Conservation (phyloP, 2,888 invertebrate genomes). For the Eupsilia transversa region DNA sequence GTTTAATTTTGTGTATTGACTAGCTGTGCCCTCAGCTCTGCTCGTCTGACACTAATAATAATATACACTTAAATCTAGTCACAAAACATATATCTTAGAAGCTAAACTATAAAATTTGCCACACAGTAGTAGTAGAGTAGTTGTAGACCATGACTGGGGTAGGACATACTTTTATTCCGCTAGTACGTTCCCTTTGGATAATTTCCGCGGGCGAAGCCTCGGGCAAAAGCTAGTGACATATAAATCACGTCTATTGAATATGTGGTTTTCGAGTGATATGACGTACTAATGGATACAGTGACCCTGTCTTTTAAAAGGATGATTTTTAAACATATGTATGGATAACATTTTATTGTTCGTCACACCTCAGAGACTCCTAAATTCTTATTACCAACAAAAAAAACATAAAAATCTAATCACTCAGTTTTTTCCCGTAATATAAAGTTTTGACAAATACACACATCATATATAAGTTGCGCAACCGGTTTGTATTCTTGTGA, state of each 20-base stretch:
- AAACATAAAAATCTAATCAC: not conserved
- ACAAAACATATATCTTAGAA: too few relatives aligned
- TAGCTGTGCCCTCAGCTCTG: not conserved
- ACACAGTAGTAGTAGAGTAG: too few relatives aligned
- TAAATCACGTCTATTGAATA: not conserved
- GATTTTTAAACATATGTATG: not conserved
- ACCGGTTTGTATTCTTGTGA: slow-evolving; percentile 56
- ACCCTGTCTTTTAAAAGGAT: not conserved
- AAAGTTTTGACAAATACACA: slow-evolving; percentile 40
- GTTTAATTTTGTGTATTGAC: not conserved
- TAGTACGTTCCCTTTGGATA: too few relatives aligned
- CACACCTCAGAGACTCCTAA: not conserved
- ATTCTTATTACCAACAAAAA: not conserved
- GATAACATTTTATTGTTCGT: not conserved
- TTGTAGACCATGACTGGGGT: too few relatives aligned
- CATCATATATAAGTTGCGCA: slow-evolving; percentile 44
- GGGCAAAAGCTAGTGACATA: not conserved
- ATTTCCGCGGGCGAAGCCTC: too few relatives aligned
- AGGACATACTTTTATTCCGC: too few relatives aligned
- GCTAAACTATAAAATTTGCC: too few relatives aligned
- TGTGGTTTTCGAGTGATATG: not conserved
- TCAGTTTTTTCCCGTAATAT: not conserved
- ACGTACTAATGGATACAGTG: not conserved
- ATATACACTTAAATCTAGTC: not conserved
- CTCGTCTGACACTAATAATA: not conserved